Conservation (phyloP, 2,797 vertebrate genomes). For the Lerista edwardsae region DNA sequence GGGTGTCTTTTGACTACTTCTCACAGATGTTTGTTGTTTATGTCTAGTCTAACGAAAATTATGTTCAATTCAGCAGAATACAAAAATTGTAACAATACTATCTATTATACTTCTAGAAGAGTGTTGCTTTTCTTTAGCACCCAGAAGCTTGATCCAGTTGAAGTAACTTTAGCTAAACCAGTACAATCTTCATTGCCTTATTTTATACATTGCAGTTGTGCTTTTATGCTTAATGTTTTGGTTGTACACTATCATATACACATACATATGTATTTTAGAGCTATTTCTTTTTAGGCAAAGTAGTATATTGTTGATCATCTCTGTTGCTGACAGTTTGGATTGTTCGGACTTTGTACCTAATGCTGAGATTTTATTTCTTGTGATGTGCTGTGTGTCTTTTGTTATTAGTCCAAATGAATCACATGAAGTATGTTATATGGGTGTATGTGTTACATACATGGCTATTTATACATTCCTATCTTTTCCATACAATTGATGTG, state of each 20-base stretch:
- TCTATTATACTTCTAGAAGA: neutral
- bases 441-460: neutral
- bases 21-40: neutral
- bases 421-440: neutral
- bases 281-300: neutral
- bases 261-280: too few species aligned
- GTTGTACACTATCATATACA: neutral
- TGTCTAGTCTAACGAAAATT: neutral
- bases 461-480: neutral
- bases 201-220: neutral
- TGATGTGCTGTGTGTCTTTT: neutral
- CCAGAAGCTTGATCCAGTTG: neutral
- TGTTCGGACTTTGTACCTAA: neutral
- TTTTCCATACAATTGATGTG: neutral
- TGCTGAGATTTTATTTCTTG: slow-evolving; percentile 15
- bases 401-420: slow-evolving; percentile 18
- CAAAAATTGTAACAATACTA: neutral
- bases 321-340: neutral
- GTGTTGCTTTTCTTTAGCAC: neutral
- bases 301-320: neutral
- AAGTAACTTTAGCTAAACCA: neutral
- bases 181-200: neutral
- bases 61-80: neutral
- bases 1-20: neutral
- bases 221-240: neutral